A percentile compares a stretch with the other conserved stretches of the same genome.
Conservation (phyloP, 2,888 invertebrate genomes). For the Bugula neritina region DNA sequence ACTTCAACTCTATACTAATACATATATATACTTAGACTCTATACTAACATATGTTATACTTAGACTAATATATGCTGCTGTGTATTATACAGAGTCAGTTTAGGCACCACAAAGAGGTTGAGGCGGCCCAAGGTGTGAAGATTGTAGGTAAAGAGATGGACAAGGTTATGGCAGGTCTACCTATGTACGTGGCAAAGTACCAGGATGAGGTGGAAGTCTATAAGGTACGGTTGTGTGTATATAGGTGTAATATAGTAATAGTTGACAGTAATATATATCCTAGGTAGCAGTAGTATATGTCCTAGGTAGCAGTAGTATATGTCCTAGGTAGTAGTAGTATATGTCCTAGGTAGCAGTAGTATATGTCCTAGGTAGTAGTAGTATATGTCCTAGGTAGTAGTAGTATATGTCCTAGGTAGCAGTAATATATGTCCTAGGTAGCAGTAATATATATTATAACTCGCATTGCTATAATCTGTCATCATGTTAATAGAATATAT, state of each 20-base stretch:
- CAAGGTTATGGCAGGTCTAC: constrained; percentile 91
- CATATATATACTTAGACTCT: too few relatives aligned
- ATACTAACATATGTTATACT: not conserved
- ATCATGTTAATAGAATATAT: too few relatives aligned
- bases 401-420: too few relatives aligned
- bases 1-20: too few relatives aligned
- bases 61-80: not conserved
- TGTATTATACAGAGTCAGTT: constrained; percentile 59
- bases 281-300: not conserved
- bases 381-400: too few relatives aligned
- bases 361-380: too few relatives aligned
- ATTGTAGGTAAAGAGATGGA: constrained; percentile 96
- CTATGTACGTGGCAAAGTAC: constrained; percentile 81
- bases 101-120: constrained; percentile 85
- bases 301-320: not conserved
- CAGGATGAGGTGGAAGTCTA: constrained; percentile 82
- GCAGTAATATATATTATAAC: too few relatives aligned
- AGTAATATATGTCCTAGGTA: too few relatives aligned
- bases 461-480: too few relatives aligned
- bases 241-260: not conserved
- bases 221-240: too few relatives aligned
- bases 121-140: constrained; percentile 96
- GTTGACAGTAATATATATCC: not conserved
- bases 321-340: not conserved
- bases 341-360: not conserved